A percentile compares a stretch with the other conserved stretches of the same genome.
phyloP scores from a whole-genome alignment of 2,797 vertebrate genomes.

The Sebastes vulpes region DNA sequence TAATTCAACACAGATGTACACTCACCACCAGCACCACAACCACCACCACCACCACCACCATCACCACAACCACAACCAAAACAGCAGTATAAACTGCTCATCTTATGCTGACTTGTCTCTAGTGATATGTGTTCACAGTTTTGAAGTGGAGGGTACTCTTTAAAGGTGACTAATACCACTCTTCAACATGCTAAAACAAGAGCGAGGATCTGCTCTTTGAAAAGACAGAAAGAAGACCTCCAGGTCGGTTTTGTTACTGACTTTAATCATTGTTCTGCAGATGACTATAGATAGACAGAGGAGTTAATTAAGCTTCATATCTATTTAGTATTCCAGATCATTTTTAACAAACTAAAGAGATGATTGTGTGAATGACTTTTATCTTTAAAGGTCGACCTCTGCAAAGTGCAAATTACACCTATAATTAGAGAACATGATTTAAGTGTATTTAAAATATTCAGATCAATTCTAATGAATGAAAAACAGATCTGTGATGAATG shows the following conservation, averaged over 20 bases:
- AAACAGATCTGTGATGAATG: neutral
- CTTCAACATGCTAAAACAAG: neutral
- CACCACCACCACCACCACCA: too few relatives aligned
- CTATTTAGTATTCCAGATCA: neutral
- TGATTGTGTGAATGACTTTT: neutral
- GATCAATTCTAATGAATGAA: neutral
- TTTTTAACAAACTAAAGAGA: neutral
- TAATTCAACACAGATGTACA: too few relatives aligned
- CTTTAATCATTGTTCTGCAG: neutral
- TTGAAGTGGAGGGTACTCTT: neutral
- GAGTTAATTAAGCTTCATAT: neutral
- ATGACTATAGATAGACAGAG: neutral
- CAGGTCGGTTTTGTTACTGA: fast-evolving
- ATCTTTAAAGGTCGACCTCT: neutral
- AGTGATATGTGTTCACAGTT: neutral
- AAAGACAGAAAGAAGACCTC: neutral
- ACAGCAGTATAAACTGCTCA: neutral
- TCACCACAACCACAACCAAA: too few relatives aligned
- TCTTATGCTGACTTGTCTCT: neutral
- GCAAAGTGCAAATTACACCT: neutral
- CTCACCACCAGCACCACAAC: too few relatives aligned
- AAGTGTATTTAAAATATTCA: neutral
- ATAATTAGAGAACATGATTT: neutral
- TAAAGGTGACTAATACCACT: neutral
- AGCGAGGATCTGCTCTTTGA: neutral